These are phyloP conservation scores for Holacanthella duospinosa DNA, from an alignment of 2,888 invertebrate genomes.

Conservation along the genomic window DNA sequence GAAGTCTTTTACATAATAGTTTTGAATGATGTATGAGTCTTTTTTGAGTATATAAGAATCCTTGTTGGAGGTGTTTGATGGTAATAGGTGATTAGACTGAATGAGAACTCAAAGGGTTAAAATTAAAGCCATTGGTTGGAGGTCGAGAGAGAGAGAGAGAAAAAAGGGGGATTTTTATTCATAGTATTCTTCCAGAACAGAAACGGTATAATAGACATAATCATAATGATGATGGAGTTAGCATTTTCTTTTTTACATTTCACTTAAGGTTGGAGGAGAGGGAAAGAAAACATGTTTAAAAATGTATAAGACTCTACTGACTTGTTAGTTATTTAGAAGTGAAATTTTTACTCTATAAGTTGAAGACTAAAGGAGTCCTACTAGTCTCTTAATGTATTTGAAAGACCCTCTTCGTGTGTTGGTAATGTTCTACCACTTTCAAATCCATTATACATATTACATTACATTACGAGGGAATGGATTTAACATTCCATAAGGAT, in stretches of 20 bases:
- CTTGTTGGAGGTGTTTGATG: background rate
- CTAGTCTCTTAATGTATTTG: no score
- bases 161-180: constrained; percentile 1
- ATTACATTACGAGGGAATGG: background rate
- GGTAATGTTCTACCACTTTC: background rate
- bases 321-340: background rate
- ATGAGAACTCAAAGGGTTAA: no score
- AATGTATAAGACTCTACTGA: background rate
- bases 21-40: background rate
- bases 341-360: no score
- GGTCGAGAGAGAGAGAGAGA: no score
- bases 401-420: background rate
- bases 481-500: background rate
- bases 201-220: background rate
- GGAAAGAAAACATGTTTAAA: background rate
- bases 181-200: background rate
- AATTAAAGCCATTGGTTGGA: no score
- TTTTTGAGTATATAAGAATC: no score
- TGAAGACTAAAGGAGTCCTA: no score
- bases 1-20: background rate
- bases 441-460: background rate
- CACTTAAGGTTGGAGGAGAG: background rate
- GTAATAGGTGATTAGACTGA: background rate
- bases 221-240: background rate
- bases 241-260: background rate